These are phyloP conservation scores for Ataeniobius toweri DNA, from an alignment of 2,797 vertebrate species.

Conservation along the genomic window DNA sequence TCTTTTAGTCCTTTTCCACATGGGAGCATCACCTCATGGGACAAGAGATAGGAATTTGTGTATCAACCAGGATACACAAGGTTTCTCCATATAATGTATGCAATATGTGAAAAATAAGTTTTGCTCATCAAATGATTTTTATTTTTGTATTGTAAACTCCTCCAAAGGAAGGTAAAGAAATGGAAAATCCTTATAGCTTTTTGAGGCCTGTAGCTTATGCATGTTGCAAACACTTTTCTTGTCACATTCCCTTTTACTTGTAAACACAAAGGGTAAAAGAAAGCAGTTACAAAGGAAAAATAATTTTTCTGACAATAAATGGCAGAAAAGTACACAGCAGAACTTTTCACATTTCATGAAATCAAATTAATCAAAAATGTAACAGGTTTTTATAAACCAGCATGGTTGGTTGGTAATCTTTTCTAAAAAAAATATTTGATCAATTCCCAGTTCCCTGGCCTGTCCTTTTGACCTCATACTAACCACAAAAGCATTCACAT, in stretches of 20 bases:
- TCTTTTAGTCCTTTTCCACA: constrained; percentile 56
- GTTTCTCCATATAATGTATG: constrained; percentile 12
- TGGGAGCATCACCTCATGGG: constrained; percentile 49
- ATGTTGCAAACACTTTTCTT: neutral
- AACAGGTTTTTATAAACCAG: neutral
- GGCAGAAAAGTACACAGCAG: neutral
- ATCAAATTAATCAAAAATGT: neutral
- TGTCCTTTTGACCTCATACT: no score
- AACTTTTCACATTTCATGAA: neutral
- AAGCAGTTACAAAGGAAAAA: neutral
- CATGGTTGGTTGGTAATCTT: no score
- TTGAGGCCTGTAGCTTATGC: neutral
- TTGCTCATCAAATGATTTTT: neutral
- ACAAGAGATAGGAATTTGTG: constrained; percentile 45
- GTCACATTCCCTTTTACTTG: neutral
- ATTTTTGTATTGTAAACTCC: neutral
- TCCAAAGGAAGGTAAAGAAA: neutral
- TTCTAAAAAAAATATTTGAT: no score
- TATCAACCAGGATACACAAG: constrained; percentile 19
- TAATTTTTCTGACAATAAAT: neutral
- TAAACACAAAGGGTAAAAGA: neutral
- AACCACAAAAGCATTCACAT: no score
- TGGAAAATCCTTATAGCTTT: neutral
- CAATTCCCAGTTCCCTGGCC: no score
- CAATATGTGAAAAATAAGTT: constrained; percentile 1